phyloP scores from a whole-genome alignment of 2,113 vertebrate species.

The Prinia subflava region DNA sequence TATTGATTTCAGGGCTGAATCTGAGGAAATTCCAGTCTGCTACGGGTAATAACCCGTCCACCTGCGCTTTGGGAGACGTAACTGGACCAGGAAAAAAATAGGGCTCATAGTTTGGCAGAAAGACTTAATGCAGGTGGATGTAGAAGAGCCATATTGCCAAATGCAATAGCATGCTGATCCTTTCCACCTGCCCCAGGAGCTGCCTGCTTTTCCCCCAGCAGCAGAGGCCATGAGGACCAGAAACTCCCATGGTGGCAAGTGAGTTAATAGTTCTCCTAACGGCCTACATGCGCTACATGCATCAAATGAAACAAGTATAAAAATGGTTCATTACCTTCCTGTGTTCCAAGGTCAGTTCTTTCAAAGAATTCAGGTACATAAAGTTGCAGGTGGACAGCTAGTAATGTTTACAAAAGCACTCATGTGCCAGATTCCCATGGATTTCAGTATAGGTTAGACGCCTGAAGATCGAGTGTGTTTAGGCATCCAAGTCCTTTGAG shows the following conservation, averaged over 20 bases:
- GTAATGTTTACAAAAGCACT: constrained; percentile 5
- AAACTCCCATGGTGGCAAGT: background rate
- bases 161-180: constrained; percentile 1
- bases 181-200: background rate
- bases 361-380: constrained; percentile 20
- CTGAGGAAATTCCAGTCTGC: constrained; percentile 24
- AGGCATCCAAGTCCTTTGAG: constrained; percentile 31
- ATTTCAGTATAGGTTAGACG: background rate
- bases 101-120: constrained; percentile 26
- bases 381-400: constrained; percentile 51
- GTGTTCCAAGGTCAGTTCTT: constrained; percentile 25
- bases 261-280: constrained; percentile 35
- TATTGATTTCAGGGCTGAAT: constrained; percentile 45
- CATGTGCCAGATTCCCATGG: constrained; percentile 37
- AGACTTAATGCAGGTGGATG: constrained; percentile 33
- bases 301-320: constrained; percentile 34
- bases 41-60: background rate
- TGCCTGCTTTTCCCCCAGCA: background rate
- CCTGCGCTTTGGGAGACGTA: constrained; percentile 13
- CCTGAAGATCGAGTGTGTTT: background rate
- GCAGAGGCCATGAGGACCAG: constrained; percentile 19
- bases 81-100: background rate
- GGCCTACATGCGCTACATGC: background rate
- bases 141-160: background rate
- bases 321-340: constrained; percentile 41